Conservation (phyloP, 2,113 vertebrate species). For the Strigops habroptila region DNA sequence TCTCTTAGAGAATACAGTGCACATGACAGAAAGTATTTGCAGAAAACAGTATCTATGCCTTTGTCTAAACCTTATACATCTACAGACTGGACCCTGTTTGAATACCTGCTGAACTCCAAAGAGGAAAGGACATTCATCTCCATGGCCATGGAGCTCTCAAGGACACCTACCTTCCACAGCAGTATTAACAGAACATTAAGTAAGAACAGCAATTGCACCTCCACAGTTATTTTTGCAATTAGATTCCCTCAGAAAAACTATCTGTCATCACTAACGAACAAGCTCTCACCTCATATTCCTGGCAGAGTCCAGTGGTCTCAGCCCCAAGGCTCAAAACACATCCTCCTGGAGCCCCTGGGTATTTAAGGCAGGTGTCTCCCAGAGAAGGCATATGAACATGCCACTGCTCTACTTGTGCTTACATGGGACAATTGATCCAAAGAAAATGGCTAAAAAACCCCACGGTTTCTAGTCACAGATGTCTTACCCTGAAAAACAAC, state of each 20-base stretch:
- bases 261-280: neutral
- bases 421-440: neutral
- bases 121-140: neutral
- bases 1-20: neutral
- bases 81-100: neutral
- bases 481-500: neutral
- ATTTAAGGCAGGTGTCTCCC: neutral
- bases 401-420: neutral
- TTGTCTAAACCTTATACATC: neutral
- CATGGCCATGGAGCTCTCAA: neutral
- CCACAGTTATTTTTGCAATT: neutral
- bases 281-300: neutral
- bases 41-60: neutral
- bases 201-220: neutral
- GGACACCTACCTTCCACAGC: neutral
- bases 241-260: neutral
- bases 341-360: accelerated
- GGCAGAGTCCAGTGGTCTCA: neutral
- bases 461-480: neutral
- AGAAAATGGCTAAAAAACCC: neutral
- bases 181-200: neutral
- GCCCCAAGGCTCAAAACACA: accelerated
- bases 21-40: neutral
- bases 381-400: neutral
- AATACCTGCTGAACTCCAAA: neutral